These are phyloP conservation scores for Vulpes vulpes DNA, from an alignment of 2,113 vertebrate genomes.

Conservation along the genomic window DNA sequence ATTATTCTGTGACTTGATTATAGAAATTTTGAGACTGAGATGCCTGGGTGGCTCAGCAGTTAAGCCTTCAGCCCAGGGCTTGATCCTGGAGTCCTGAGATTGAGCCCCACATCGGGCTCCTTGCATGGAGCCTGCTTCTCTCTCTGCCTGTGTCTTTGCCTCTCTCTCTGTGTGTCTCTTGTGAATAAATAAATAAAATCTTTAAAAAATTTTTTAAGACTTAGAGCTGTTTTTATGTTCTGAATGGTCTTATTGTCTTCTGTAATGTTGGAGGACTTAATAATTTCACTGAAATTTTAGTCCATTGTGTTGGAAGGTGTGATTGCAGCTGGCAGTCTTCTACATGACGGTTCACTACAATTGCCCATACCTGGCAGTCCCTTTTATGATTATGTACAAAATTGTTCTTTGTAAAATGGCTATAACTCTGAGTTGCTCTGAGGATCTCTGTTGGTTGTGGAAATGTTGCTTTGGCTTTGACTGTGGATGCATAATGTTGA, in stretches of 20 bases:
- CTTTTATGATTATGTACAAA: constrained; percentile 29
- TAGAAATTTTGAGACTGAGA: constrained; percentile 43
- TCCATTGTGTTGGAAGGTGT: not conserved
- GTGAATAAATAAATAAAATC: no score
- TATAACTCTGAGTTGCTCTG: not conserved
- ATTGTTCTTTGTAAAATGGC: constrained; percentile 35
- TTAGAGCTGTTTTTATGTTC: constrained; percentile 39
- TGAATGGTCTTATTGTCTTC: constrained; percentile 53
- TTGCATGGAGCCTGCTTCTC: no score
- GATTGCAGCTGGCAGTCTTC: constrained; percentile 38
- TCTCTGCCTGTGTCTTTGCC: no score
- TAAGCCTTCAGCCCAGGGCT: no score
- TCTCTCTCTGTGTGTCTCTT: no score
- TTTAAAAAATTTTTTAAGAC: not conserved
- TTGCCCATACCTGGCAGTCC: not conserved
- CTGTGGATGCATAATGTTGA: not conserved
- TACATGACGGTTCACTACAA: not conserved
- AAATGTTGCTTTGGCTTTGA: constrained; percentile 52
- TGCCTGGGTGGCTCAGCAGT: no score
- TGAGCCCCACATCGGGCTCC: no score
- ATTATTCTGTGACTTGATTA: constrained; percentile 25
- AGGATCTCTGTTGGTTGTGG: not conserved
- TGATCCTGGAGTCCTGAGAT: no score
- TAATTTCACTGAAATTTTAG: constrained; percentile 30
- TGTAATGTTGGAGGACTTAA: constrained; percentile 11